phyloP scores from a whole-genome alignment of 2,888 invertebrate genomes.

The Nymphalis c-album region DNA sequence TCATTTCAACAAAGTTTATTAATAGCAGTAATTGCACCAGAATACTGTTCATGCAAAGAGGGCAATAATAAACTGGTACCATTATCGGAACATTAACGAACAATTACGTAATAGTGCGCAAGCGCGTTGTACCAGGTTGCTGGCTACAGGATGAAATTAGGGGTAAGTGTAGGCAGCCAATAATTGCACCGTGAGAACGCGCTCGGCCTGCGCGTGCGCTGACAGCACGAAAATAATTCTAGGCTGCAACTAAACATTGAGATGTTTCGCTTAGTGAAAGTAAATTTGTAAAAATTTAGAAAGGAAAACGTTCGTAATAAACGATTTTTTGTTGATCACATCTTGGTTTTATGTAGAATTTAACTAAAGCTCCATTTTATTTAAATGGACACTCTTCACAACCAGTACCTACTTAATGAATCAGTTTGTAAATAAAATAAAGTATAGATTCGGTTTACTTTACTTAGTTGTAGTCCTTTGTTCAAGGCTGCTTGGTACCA shows the following conservation, averaged over 20 bases:
- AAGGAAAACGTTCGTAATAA: constrained; percentile 11
- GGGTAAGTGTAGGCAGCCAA: constrained; percentile 72
- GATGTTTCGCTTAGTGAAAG: constrained; percentile 23
- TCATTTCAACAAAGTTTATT: constrained; percentile 3
- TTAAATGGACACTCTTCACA: no score
- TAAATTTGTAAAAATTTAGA: constrained; percentile 17
- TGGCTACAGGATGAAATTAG: constrained; percentile 63
- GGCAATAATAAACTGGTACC: constrained; percentile 10
- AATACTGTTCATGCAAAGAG: constrained; percentile 1
- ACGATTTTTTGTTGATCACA: not conserved
- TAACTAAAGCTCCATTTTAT: no score
- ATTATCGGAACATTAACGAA: constrained; percentile 8
- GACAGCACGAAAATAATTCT: constrained; percentile 37
- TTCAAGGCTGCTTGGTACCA: no score
- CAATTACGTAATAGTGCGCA: constrained; percentile 14
- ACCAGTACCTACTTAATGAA: no score
- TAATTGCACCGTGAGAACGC: constrained; percentile 77
- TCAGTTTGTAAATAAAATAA: no score
- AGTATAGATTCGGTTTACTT: no score
- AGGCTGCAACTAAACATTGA: constrained; percentile 12
- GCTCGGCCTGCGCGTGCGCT: constrained; percentile 42
- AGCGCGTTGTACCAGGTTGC: constrained; percentile 46
- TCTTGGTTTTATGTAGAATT: no score
- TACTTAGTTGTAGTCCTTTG: no score
- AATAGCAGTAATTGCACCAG: constrained; percentile 1